A percentile compares a stretch with the other conserved stretches of the same genome.
phyloP scores from a whole-genome alignment of 2,888 invertebrate genomes.

The Apoda limacodes region DNA sequence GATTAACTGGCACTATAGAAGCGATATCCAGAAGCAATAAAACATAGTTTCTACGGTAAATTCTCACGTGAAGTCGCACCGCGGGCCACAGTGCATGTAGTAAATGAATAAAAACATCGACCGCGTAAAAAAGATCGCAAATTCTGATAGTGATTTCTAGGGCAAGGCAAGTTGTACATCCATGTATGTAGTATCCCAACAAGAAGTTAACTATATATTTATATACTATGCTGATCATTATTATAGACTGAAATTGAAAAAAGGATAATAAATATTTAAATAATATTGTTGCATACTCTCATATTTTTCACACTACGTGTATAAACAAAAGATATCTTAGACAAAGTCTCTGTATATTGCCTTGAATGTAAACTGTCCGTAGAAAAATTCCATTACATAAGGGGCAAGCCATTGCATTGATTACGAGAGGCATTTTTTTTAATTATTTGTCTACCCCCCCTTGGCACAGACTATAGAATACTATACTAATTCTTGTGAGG shows the following conservation, averaged over 20 bases:
- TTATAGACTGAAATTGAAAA: slow-evolving; percentile 30
- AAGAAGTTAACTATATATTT: slow-evolving; percentile 37
- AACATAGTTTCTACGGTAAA: slow-evolving; percentile 30
- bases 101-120: slow-evolving; percentile 35
- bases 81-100: slow-evolving; percentile 44
- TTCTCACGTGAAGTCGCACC: slow-evolving; percentile 37
- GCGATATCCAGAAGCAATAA: slow-evolving; percentile 34
- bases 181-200: slow-evolving; percentile 32
- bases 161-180: slow-evolving; percentile 10
- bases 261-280: too few species aligned
- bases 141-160: slow-evolving; percentile 26
- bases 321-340: too few species aligned
- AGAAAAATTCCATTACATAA: too few species aligned
- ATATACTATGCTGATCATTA: slow-evolving; percentile 32
- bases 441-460: too few species aligned
- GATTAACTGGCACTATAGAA: slow-evolving; percentile 30
- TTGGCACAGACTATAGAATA: too few species aligned
- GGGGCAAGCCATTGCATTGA: too few species aligned
- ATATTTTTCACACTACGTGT: too few species aligned
- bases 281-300: too few species aligned
- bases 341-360: too few species aligned
- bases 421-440: too few species aligned
- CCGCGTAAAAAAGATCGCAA: slow-evolving; percentile 30
- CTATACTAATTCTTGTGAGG: too few species aligned
- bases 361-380: too few species aligned